Conservation (phyloP, 2,113 vertebrate genomes). For the Zosterops lateralis region DNA sequence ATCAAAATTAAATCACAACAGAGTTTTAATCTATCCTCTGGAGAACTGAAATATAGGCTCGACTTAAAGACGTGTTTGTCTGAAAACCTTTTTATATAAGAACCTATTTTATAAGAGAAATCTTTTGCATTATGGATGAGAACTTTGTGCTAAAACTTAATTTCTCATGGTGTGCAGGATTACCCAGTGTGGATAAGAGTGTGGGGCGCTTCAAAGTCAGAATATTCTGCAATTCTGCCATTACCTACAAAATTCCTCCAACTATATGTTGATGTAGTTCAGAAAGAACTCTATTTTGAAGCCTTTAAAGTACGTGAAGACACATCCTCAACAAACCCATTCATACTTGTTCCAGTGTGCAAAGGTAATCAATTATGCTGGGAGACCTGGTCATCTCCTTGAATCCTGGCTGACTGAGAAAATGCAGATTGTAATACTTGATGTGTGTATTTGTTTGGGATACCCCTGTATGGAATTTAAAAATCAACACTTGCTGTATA, state of each 20-base stretch:
- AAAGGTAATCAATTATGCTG: background rate
- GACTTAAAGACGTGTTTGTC: background rate
- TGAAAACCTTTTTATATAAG: background rate
- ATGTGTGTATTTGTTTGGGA: background rate
- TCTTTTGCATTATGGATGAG: background rate
- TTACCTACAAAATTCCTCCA: background rate
- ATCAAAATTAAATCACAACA: background rate
- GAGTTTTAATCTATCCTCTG: background rate
- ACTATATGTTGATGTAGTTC: background rate
- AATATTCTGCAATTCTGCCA: background rate
- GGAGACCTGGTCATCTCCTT: fast-evolving
- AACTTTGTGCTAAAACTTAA: background rate
- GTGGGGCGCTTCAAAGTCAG: background rate
- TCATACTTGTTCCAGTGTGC: background rate
- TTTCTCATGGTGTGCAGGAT: background rate
- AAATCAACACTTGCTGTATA: background rate
- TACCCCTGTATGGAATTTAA: background rate
- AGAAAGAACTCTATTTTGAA: background rate
- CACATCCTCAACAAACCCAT: background rate
- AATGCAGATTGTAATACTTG: fast-evolving
- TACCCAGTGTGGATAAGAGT: background rate
- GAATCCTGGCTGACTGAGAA: background rate
- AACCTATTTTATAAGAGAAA: background rate
- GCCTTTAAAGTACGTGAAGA: background rate
- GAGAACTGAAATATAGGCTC: background rate